phyloP scores from a whole-genome alignment of 2,113 vertebrate species.

The Amphilophus citrinellus region DNA sequence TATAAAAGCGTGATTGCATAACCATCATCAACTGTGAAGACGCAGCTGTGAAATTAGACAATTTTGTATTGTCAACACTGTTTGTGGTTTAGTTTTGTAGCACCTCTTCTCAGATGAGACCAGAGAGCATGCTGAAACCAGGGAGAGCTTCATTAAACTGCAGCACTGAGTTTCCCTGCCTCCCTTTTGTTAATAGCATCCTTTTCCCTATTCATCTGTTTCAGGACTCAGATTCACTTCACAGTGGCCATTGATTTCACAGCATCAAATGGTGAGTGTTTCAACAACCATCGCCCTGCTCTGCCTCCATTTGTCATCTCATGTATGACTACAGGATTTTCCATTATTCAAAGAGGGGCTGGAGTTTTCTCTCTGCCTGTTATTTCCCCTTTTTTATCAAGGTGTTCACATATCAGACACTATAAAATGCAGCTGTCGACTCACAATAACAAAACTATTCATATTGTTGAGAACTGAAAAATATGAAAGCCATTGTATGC shows the following conservation, averaged over 20 bases:
- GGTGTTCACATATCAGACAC: background rate
- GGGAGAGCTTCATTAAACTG: conserved; percentile 53
- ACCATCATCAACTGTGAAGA: background rate
- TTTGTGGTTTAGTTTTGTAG: background rate
- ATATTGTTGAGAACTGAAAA: background rate
- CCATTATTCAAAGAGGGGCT: conserved; percentile 10
- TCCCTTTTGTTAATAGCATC: conserved; percentile 49
- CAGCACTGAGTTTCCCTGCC: conserved; percentile 32
- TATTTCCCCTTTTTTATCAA: background rate
- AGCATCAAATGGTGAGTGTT: conserved; percentile 92
- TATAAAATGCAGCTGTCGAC: rapidly evolving
- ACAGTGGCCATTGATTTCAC: conserved; percentile 98
- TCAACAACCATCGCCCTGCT: background rate
- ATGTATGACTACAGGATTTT: conserved; percentile 39
- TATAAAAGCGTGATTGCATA: background rate
- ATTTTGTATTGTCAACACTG: background rate
- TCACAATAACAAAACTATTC: background rate
- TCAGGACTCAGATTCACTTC: conserved; percentile 96
- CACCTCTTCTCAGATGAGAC: conserved; percentile 32
- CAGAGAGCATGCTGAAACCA: conserved; percentile 21
- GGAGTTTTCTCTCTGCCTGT: conserved; percentile 13
- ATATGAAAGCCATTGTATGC: background rate
- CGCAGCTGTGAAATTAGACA: background rate
- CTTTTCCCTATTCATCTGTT: conserved; percentile 53
- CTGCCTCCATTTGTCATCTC: conserved; percentile 34